Base-by-base conservation (phyloP, 2,113 vertebrate genomes). In the Ammodytes dubius region DNA sequence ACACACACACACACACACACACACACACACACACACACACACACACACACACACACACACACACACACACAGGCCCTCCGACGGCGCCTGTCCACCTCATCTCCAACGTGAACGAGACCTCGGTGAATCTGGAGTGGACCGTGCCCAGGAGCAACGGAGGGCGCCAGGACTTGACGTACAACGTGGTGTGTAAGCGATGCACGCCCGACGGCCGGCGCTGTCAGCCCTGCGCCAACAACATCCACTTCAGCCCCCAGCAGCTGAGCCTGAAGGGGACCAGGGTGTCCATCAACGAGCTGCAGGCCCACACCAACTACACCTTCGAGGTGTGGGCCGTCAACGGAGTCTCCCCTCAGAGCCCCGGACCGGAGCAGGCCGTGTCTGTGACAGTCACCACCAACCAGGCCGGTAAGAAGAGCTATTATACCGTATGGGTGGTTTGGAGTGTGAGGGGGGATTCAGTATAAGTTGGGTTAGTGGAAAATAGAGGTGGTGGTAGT, bases 301-400 rank as follows among this genome's bases (percentile, higher is more conserved):
- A 99, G 87, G 98, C 98, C 4, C 98, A 99, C 90, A 99, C 98
- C 42, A 99, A 99, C 94, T 99, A 99, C 93, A 99, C 98, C 19
- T 99, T 99, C 64, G 97, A 99, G 88, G 97, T 99, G 89, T 98
- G 97, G 97, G 97, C 98, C 0, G 95, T 98, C 78, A 99, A 99
- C 37, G 98, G 98, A 15, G 98, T 99, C 39, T 99, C 98, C 83
- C 96, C 93, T 73, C 97, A 97, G 61, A 98, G 96, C 73, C 97
- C 97, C 0, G 97, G 95, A 71, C 96, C 95, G 0, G 97, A 99
- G 66, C 98, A 99, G 78, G 96, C 97, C 0, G 97, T 97, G 47
- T 99, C 97, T 0, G 98, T 99, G 86, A 99, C 97, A 1, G 97
- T 99, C 89, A 99, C 98, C 52, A 99, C 98, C 74, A 99, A 99